Percentiles rank a stretch among this genome's conserved stretches.
These are phyloP conservation scores for Smutsia temminckii DNA, from an alignment of 2,797 vertebrate species.

Conservation along the genomic window DNA sequence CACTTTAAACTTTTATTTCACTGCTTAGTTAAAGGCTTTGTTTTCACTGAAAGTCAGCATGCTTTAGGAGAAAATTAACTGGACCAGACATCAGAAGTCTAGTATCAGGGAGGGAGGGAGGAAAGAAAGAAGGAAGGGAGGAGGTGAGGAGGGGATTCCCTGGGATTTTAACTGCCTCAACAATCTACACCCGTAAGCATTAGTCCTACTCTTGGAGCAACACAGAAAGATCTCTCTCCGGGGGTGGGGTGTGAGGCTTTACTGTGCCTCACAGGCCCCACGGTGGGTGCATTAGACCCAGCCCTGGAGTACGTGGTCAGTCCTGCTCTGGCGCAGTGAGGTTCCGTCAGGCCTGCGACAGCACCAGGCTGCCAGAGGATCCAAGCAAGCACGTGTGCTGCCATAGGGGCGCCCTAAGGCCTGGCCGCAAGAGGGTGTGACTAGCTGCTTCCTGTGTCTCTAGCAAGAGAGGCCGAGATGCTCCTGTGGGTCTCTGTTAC, in stretches of 20 bases:
- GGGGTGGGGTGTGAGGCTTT: neutral
- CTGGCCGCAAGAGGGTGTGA: neutral
- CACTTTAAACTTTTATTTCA: neutral
- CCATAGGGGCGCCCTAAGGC: neutral
- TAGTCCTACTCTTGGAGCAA: neutral
- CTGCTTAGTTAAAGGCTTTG: neutral
- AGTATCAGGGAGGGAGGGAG: neutral
- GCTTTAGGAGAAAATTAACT: neutral
- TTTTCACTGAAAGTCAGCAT: neutral
- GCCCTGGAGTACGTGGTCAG: neutral
- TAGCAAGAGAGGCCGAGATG: neutral
- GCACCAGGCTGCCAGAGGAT: neutral
- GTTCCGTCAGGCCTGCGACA: neutral
- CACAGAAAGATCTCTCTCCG: neutral
- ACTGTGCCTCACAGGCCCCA: too few relatives aligned
- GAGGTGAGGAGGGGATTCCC: neutral
- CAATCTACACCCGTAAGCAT: neutral
- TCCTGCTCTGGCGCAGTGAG: neutral
- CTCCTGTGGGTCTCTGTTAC: too few relatives aligned
- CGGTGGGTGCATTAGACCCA: fast-evolving
- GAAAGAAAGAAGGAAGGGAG: neutral
- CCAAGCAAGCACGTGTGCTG: neutral
- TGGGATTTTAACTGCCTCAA: neutral
- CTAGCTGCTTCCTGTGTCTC: neutral
- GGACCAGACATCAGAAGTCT: neutral